Evolutionary conservation across 1,140 invertebrate genomes (phyloP).

Genomic region (Penaeus indicus): DNA sequence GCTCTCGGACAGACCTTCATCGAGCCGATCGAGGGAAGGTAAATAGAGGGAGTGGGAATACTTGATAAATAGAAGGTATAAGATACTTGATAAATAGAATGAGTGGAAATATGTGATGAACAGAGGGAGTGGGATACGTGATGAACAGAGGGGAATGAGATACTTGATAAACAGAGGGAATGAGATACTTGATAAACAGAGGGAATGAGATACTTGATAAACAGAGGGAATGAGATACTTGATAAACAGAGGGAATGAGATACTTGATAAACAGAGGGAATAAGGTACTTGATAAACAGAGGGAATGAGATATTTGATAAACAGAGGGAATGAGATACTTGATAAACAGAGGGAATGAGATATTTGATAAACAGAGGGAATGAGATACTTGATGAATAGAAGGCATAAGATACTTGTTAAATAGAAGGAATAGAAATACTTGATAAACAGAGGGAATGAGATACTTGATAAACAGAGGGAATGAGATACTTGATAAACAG

Average conservation of each 20-base stretch:
- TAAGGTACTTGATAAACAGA: not conserved
- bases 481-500: no score
- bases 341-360: no score
- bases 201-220: no score
- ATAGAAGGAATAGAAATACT: no score
- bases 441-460: conserved; percentile 25
- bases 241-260: not conserved
- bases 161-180: not conserved
- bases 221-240: no score
- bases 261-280: conserved; percentile 41
- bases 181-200: no score
- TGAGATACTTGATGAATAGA: not conserved
- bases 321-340: no score
- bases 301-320: no score
- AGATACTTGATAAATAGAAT: no score
- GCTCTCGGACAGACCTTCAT: conserved; percentile 62
- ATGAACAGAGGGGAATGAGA: not conserved
- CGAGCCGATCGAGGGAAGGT: conserved; percentile 51
- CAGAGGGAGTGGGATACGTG: no score
- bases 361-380: no score
- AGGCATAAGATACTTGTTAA: not conserved
- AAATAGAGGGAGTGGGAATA: conserved; percentile 3
- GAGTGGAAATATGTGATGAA: no score
- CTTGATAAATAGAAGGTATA: not conserved
- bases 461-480: not conserved